Percentiles rank a stretch among this genome's conserved stretches.
Conservation (phyloP, 1,140 invertebrate genomes). For the Zophobas morio region DNA sequence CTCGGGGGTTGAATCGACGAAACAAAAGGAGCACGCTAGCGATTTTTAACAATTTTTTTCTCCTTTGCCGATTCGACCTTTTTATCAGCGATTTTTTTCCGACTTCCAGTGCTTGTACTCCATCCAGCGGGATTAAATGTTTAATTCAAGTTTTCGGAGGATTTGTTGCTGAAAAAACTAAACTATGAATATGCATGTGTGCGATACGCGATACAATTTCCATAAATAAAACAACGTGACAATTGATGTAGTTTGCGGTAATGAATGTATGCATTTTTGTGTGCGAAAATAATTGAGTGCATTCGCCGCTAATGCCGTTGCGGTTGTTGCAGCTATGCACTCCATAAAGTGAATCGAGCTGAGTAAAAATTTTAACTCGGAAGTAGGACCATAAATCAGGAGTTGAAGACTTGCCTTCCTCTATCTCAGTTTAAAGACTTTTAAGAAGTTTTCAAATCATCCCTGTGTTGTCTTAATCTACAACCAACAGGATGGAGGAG, state of each 20-base stretch:
- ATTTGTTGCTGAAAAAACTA: background rate
- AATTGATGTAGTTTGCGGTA: conserved; percentile 13
- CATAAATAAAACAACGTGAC: conserved; percentile 11
- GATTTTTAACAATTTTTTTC: conserved; percentile 33
- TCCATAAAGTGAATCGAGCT: background rate
- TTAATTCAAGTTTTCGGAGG: conserved; percentile 13
- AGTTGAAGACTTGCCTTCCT: conserved; percentile 11
- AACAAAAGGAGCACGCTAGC: conserved; percentile 29
- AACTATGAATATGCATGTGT: conserved; percentile 20
- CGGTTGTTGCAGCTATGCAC: too few species aligned
- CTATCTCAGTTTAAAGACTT: conserved; percentile 11
- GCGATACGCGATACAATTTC: conserved; percentile 7
- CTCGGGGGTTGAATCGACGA: conserved; percentile 21
- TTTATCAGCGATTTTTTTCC: conserved; percentile 35
- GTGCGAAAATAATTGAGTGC: too few species aligned
- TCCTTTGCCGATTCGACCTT: background rate
- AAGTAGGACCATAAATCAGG: conserved; percentile 16
- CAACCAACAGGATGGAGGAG: background rate
- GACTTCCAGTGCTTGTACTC: conserved; percentile 5
- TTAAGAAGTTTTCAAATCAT: background rate
- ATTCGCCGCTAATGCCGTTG: too few species aligned
- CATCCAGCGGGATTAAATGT: background rate
- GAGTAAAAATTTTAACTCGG: background rate
- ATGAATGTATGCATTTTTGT: background rate
- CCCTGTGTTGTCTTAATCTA: conserved; percentile 1